Evolutionary conservation across 2,888 invertebrate species (phyloP), one percentile per base, ranked within the genome.

Genomic region (Chalcis sispes): DNA sequence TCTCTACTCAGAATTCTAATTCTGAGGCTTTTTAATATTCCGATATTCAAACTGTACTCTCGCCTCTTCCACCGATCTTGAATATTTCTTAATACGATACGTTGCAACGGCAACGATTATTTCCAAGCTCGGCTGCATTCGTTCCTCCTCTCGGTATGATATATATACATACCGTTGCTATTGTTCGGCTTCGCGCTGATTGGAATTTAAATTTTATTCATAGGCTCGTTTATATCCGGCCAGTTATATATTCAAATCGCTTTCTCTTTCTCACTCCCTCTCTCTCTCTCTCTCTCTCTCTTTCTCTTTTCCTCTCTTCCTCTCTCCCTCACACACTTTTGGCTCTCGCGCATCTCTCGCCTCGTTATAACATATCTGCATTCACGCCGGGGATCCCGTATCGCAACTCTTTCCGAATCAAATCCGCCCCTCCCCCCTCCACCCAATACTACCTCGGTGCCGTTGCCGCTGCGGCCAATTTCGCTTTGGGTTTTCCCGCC

Each of bases 161-260:
- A 80, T 80, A 86, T 42, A 5, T 18, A 20, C 40, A 81, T 81
- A 86, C 84, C 83, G 84, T 84, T 83, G 83, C 42, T 83, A 83
- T 85, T 85, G 84, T 84, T 83, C 84, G 79, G 58, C 15, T 67
- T 66, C 79, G 25, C 70, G 82, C 83, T 86, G 88, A 88, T 88
- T 87, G 87, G 86, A 84, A 88, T 88, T 88, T 86, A 88, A 88
- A 88, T 88, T 88, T 88, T 88, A 88, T 88, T 88, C 87, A 87
- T 88, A 87, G 87, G 85, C 83, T 87, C 86, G 87, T 86, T 87
- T 84, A 87, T 87, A 87, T 86, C 85, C 83, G 56, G 83, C 84
- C 87, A 86, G 87, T 88, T 88, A 86, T 86, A 83, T 86, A 88
- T 88, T 87, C 87, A 87, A 88, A 87, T 87, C 84, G 84, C 81